phyloP scores from a whole-genome alignment of 2,797 vertebrate genomes.

The Hozukius guyotensis region DNA sequence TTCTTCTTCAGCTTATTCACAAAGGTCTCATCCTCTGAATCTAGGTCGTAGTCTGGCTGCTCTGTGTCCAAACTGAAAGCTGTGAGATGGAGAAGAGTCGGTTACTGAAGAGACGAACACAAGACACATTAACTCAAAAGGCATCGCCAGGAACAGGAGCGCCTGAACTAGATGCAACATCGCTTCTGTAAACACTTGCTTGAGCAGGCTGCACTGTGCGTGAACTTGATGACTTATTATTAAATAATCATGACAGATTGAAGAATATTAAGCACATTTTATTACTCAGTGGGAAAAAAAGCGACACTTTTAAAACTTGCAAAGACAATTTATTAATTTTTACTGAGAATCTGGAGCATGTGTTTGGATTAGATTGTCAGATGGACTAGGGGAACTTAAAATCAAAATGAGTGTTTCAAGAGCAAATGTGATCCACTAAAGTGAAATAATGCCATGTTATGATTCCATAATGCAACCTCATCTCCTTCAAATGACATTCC shows the following conservation, averaged over 20 bases:
- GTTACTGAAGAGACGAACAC: constrained; percentile 20
- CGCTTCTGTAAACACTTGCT: not conserved
- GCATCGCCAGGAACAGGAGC: not conserved
- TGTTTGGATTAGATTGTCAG: not conserved
- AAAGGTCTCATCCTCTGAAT: constrained; percentile 97
- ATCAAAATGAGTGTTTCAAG: not conserved
- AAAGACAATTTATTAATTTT: not conserved
- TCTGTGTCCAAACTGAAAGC: constrained; percentile 99
- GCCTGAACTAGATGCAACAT: not conserved
- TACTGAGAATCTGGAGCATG: not conserved
- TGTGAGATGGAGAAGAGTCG: constrained; percentile 56
- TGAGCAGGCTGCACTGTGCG: not conserved
- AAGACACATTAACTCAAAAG: not conserved
- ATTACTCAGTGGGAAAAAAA: not conserved
- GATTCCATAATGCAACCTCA: not conserved
- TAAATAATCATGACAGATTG: not conserved
- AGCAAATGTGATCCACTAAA: not conserved
- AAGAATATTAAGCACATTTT: not conserved
- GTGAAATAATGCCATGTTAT: not conserved
- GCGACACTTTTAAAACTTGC: not conserved
- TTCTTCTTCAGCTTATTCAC: constrained; percentile 99
- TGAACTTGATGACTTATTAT: not conserved
- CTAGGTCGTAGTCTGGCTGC: constrained; percentile 98
- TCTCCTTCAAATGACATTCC: too few species aligned
- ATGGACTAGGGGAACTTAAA: not conserved